Evolutionary conservation across 1,140 invertebrate species (phyloP).

Genomic region (Tenebrio molitor): DNA sequence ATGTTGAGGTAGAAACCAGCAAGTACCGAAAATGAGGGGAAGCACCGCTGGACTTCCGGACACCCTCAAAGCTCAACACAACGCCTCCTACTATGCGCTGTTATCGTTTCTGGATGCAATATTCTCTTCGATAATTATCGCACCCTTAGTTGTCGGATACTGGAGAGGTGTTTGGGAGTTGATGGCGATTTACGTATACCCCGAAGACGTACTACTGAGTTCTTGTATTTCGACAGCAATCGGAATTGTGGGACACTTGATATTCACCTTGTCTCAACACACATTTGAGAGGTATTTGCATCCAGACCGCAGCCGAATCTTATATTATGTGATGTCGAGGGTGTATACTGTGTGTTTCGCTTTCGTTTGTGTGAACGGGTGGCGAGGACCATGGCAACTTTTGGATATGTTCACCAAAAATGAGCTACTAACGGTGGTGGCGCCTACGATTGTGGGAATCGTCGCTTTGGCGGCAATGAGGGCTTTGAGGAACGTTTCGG

Average conservation of each 20-base stretch:
- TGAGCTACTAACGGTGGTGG: constrained; percentile 71
- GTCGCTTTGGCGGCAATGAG: constrained; percentile 76
- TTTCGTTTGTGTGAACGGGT: constrained; percentile 85
- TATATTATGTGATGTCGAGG: constrained; percentile 80
- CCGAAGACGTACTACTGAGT: constrained; percentile 72
- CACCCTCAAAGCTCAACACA: constrained; percentile 67
- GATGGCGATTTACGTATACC: constrained; percentile 79
- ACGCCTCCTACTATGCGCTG: constrained; percentile 71
- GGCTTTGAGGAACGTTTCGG: constrained; percentile 83
- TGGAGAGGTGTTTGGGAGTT: constrained; percentile 90
- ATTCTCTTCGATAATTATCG: constrained; percentile 79
- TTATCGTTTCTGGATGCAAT: constrained; percentile 78
- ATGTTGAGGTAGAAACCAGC: constrained; percentile 9
- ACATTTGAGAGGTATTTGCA: constrained; percentile 73
- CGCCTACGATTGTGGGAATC: constrained; percentile 74
- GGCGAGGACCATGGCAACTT: constrained; percentile 84
- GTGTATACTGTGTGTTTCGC: constrained; percentile 82
- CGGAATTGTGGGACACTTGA: constrained; percentile 77
- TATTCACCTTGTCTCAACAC: constrained; percentile 78
- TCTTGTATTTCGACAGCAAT: constrained; percentile 76
- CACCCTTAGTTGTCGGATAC: constrained; percentile 85
- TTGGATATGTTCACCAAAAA: constrained; percentile 78
- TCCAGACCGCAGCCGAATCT: constrained; percentile 76
- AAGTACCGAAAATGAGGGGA: constrained; percentile 68
- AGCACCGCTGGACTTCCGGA: constrained; percentile 72